Evolutionary conservation across 2,113 vertebrate species (phyloP).

Genomic region (Recurvirostra avosetta): DNA sequence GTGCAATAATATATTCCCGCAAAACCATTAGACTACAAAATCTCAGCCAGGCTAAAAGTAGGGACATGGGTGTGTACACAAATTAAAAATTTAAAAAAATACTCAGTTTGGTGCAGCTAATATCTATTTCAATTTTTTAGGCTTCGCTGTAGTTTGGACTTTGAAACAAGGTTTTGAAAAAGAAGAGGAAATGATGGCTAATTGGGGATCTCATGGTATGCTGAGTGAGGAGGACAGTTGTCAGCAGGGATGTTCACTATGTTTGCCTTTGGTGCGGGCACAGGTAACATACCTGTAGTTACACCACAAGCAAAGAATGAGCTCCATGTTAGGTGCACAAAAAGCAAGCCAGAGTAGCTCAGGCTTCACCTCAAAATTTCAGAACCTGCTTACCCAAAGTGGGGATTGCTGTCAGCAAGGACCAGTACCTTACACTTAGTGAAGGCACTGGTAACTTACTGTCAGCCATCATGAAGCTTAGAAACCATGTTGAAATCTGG

Average conservation of each 20-base stretch:
- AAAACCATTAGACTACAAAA: not conserved
- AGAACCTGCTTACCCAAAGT: not conserved
- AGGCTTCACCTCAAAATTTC: not conserved
- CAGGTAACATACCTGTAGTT: not conserved
- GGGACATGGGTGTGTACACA: accelerated
- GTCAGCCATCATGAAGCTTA: not conserved
- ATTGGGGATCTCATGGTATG: too few relatives aligned
- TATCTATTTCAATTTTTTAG: not conserved
- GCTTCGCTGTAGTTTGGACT: not conserved
- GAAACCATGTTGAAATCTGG: not conserved
- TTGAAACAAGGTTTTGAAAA: not conserved
- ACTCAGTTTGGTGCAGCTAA: not conserved
- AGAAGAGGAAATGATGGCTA: not conserved
- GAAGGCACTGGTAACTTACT: not conserved
- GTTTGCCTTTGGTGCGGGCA: not conserved
- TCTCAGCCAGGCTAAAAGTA: not conserved
- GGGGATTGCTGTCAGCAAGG: not conserved
- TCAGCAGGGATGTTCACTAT: not conserved
- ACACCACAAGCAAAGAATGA: not conserved
- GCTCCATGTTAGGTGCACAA: not conserved
- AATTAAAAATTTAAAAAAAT: not conserved
- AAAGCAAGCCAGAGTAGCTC: not conserved
- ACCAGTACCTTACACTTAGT: not conserved
- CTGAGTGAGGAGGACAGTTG: not conserved
- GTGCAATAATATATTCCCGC: not conserved